phyloP scores from a whole-genome alignment of 2,113 vertebrate species.

The Gallinago jamesoni region DNA sequence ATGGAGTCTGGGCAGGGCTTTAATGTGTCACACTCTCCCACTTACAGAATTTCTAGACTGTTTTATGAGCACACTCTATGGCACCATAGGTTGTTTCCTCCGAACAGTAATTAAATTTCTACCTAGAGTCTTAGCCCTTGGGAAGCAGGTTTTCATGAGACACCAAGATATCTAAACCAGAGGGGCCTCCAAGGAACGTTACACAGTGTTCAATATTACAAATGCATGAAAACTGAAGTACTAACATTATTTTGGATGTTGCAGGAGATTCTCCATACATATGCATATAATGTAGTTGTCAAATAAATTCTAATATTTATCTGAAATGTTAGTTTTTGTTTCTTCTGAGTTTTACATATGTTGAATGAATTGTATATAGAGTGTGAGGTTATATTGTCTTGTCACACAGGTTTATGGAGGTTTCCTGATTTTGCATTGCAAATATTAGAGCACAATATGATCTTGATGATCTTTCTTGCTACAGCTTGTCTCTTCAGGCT shows the following conservation, averaged over 20 bases:
- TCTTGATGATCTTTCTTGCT: not conserved
- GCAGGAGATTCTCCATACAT: not conserved
- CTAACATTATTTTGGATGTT: not conserved
- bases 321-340: not conserved
- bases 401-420: not conserved
- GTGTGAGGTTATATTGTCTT: not conserved
- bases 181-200: not conserved
- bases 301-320: not conserved
- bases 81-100: not conserved
- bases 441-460: not conserved
- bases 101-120: not conserved
- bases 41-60: not conserved
- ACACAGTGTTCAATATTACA: rapidly evolving
- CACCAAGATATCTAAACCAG: not conserved
- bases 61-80: not conserved
- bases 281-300: not conserved
- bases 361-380: not conserved
- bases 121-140: not conserved
- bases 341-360: not conserved
- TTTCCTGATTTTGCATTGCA: not conserved
- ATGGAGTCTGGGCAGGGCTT: not conserved
- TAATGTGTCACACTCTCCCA: not conserved
- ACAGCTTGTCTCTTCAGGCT: not conserved
- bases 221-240: not conserved
- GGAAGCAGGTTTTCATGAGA: not conserved